Percentiles rank a stretch among this genome's conserved stretches.
phyloP scores from a whole-genome alignment of 2,797 vertebrate genomes.

The Fringilla coelebs region DNA sequence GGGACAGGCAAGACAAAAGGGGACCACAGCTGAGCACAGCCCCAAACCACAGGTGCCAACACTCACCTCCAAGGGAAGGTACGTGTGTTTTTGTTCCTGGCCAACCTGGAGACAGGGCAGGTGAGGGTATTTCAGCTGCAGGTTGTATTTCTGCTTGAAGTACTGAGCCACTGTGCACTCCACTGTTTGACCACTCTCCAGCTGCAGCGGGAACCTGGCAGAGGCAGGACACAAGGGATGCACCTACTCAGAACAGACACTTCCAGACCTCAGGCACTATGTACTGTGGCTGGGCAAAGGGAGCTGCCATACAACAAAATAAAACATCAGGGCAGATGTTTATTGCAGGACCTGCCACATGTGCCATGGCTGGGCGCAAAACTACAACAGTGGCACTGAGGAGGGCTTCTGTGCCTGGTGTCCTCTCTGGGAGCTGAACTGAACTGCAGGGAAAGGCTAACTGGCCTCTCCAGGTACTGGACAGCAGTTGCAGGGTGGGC shows the following conservation, averaged over 20 bases:
- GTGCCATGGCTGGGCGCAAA: not conserved
- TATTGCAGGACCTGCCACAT: not conserved
- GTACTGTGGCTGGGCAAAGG: not conserved
- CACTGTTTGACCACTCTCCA: slow-evolving; percentile 98
- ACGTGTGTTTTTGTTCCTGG: slow-evolving; percentile 99
- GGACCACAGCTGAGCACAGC: not conserved
- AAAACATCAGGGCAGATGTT: slow-evolving; percentile 10
- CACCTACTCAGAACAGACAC: not conserved
- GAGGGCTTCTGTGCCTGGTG: not conserved
- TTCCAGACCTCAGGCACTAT: not conserved
- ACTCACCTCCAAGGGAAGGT: slow-evolving; percentile 97
- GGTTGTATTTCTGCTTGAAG: slow-evolving; percentile 99
- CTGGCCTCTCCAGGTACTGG: rapidly evolving
- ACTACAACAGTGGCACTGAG: not conserved
- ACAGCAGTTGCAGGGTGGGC: not conserved
- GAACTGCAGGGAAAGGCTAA: not conserved
- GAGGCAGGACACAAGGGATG: not conserved
- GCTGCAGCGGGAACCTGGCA: slow-evolving; percentile 92
- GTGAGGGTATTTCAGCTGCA: slow-evolving; percentile 98
- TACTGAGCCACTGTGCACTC: slow-evolving; percentile 99
- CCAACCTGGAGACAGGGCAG: slow-evolving; percentile 97
- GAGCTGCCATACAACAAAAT: not conserved
- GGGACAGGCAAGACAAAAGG: rapidly evolving
- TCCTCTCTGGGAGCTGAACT: not conserved
- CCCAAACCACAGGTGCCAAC: not conserved